phyloP scores from a whole-genome alignment of 1,140 invertebrate species.

The Pygmarrhopalites habei region DNA sequence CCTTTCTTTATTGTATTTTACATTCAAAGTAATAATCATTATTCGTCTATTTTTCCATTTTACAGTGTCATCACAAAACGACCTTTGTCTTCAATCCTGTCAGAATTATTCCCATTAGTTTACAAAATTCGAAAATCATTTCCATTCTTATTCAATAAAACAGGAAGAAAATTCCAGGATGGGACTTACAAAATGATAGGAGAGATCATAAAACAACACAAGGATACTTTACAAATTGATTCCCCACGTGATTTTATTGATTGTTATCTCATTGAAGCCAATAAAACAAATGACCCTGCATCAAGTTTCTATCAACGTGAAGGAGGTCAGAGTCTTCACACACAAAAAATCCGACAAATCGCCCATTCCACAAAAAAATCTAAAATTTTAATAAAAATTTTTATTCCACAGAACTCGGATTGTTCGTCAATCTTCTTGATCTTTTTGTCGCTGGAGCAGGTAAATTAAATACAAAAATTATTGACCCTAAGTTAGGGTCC shows the following conservation, averaged over 20 bases:
- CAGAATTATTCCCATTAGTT: neutral
- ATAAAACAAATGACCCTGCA: neutral
- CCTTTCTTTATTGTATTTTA: neutral
- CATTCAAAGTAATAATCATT: neutral
- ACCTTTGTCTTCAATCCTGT: neutral
- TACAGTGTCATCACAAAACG: neutral
- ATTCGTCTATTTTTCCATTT: neutral
- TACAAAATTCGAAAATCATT: neutral
- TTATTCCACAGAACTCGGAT: neutral
- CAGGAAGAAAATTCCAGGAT: neutral
- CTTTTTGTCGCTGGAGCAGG: conserved; percentile 3
- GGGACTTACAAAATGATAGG: neutral
- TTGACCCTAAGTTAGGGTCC: too few relatives aligned
- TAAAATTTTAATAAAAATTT: too few relatives aligned
- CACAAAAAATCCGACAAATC: too few relatives aligned
- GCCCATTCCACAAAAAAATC: too few relatives aligned
- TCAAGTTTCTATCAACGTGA: conserved; percentile 12
- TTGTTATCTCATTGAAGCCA: conserved; percentile 18
- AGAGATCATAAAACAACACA: conserved; percentile 14
- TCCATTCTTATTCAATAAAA: neutral
- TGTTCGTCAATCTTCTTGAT: neutral
- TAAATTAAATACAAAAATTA: too few relatives aligned
- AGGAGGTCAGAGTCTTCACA: neutral
- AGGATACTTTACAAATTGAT: conserved; percentile 7
- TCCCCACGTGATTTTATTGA: conserved; percentile 24